Evolutionary conservation across 1,140 invertebrate species (phyloP), one percentile per base, ranked within the genome.

Genomic region (Drosophila tristis): DNA sequence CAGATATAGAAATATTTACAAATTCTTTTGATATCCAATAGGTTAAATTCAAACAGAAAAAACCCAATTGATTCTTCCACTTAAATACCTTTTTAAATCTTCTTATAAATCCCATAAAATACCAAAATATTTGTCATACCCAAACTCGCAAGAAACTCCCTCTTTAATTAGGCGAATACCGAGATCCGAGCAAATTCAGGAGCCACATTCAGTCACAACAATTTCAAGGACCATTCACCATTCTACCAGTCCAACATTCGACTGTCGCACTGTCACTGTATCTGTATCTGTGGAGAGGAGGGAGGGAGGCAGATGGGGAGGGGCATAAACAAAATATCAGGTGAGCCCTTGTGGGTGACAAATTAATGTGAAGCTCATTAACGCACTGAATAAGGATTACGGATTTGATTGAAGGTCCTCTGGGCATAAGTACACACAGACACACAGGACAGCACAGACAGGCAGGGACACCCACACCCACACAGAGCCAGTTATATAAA

Each of bases 291-390:
- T 11, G 35, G 8, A 3, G 8, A 0, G 31, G 31, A 9, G 3
- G 11, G 11, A 1, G 8, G 8, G 31, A 0, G 23, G 2, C 2
- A 4, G 23, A 8, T 35, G 35, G 35, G 11, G 11, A 16, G 29
- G 35, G 44, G 43, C 51, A 68, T 57, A 62, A 60, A 80, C 67
- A 63, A 49, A 74, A 74, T 76, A 78, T 70, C 80, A 85, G 81
- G 80, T 85, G 80, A 84, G 77, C 66, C 81, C 75, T 65, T 70
- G 71, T 73, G 51, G 77, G 77, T 80, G 80, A 85, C 80, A 85
- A 86, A 85, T 85, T 85, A 85, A 85, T 85, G 80, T 80, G 81
- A 65, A 90, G 86, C 85, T 90, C 80, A 90, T 90, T 90, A 90
- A 90, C 85, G 79, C 72, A 84, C 80, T 90, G 86, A 90, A 80